These are phyloP conservation scores for Coluber constrictor DNA, from an alignment of 2,797 vertebrate species.

Conservation along the genomic window DNA sequence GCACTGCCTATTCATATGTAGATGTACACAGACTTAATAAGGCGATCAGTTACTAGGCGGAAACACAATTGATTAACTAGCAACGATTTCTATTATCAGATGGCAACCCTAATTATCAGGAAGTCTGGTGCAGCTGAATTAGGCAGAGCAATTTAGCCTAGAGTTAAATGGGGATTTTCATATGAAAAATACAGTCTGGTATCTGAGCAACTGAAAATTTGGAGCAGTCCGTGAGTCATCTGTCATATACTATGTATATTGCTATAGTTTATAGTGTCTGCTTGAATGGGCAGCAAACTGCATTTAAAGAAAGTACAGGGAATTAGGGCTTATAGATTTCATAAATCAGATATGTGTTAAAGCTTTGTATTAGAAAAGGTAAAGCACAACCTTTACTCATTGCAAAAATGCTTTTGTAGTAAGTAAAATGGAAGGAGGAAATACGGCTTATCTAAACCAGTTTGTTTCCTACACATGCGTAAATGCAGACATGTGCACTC, in stretches of 20 bases:
- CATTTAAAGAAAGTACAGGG: not conserved
- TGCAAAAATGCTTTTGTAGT: not conserved
- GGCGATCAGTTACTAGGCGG: not conserved
- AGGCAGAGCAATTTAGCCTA: not conserved
- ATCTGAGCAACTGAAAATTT: not conserved
- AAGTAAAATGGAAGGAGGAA: not conserved
- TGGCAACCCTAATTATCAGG: not conserved
- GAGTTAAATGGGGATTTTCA: not conserved
- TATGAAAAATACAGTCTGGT: not conserved
- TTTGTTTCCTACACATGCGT: not conserved
- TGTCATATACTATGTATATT: not conserved
- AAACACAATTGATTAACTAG: not conserved
- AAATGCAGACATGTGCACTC: not conserved
- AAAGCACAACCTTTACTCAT: not conserved
- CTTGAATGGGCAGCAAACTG: not conserved
- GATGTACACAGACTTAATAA: constrained; percentile 2
- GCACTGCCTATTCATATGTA: not conserved
- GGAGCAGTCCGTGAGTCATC: not conserved
- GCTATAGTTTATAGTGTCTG: not conserved
- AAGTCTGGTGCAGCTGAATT: not conserved
- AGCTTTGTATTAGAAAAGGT: not conserved
- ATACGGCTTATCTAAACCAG: not conserved
- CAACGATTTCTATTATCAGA: not conserved
- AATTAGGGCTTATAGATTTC: not conserved
- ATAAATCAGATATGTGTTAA: not conserved